Evolutionary conservation across 2,888 invertebrate genomes (phyloP).

Genomic region (Aleiodes leptofemur): DNA sequence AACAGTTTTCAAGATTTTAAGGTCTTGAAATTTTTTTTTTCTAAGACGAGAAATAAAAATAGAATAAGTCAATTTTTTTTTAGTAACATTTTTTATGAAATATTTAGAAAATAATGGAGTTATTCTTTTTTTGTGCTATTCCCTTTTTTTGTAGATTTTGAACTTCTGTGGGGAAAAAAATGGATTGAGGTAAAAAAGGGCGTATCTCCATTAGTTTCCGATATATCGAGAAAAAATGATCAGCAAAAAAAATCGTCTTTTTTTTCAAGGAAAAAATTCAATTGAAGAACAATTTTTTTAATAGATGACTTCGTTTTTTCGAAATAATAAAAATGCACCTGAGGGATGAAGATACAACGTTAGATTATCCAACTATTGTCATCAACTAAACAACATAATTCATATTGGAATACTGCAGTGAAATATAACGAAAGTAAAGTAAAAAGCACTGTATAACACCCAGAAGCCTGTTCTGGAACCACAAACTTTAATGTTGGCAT

Average conservation of each 20-base stretch:
- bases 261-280: too few relatives aligned
- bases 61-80: too few relatives aligned
- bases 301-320: too few relatives aligned
- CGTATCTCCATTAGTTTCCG: too few relatives aligned
- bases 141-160: too few relatives aligned
- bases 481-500: constrained; percentile 75
- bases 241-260: not conserved
- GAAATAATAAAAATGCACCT: not conserved
- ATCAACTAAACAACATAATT: constrained; percentile 21
- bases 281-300: too few relatives aligned
- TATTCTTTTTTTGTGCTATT: too few relatives aligned
- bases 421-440: constrained; percentile 41
- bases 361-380: constrained; percentile 26
- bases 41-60: not conserved
- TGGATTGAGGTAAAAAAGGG: too few relatives aligned
- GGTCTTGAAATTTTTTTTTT: constrained; percentile 33
- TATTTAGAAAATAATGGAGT: too few relatives aligned
- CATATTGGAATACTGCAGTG: constrained; percentile 33
- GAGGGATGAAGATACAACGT: constrained; percentile 2
- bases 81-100: too few relatives aligned
- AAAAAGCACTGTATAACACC: constrained; percentile 52
- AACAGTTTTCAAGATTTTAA: constrained; percentile 43
- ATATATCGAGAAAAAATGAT: not conserved
- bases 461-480: constrained; percentile 72
- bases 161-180: not conserved